Base-by-base conservation (phyloP, 2,888 invertebrate genomes). In the Bellardia pandia region DNA sequence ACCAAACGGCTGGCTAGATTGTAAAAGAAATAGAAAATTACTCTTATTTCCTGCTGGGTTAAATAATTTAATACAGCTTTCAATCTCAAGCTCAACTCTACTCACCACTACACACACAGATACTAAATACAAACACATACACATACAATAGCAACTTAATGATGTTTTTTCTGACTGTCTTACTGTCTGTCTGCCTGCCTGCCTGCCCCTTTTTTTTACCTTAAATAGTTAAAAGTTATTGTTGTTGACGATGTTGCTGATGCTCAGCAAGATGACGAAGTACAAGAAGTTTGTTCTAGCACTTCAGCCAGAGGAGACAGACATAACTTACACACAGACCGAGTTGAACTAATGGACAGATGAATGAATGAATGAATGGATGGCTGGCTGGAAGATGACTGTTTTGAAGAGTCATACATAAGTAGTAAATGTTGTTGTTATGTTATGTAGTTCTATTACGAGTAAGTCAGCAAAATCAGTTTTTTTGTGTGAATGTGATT, bases 1-100 rank as follows among this genome's bases (percentile, higher is more conserved):
- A 62, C 23, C n/a, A 51, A 42, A 5, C 60, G 16, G 37, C 42
- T 13, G 53, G 11, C 68, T 16, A 48, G 62, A 42, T 42, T 56
- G 45, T 80, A 64, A 53, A 30, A 13, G 45, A 74, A 74, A 78
- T 78, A 68, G 79, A 85, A 85, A 79, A 68, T 74, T 78, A 53
- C 16, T 45, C 42, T 74, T 69, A 53, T 78, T 85, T 85, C 79
- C 85, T 85, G 85, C 60, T 62, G 68, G 60, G 37, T 79, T 81
- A 60, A 77, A 81, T 81, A 60, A 81, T 81, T 81, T 37, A 77
- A 81, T 80, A 60, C 62, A 72, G 48, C 75, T 79, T 78, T 77
- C 45, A 74, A 74, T 71, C 64, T 45, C 6, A 64, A 56, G 40
- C 30, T 48, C 30, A 40, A 72, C 56, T 58, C 42, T 72, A 56